Conservation (phyloP, 2,797 vertebrate genomes). For the Hippocampus kuda region DNA sequence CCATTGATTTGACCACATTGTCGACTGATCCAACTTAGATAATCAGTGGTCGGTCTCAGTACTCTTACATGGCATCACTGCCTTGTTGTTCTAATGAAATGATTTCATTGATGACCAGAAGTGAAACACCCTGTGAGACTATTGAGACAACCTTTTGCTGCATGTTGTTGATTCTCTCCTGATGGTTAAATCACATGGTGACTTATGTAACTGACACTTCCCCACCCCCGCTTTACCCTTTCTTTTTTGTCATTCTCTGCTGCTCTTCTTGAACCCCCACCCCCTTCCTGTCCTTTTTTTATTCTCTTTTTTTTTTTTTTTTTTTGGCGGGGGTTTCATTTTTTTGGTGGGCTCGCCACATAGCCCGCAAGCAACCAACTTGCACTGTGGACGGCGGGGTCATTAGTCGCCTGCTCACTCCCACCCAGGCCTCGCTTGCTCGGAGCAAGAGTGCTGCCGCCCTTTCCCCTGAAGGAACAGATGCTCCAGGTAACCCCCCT, state of each 20-base stretch:
- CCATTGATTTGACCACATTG: constrained; percentile 49
- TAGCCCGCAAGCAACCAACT: constrained; percentile 74
- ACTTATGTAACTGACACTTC: constrained; percentile 38
- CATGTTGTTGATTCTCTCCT: constrained; percentile 50
- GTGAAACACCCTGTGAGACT: constrained; percentile 32
- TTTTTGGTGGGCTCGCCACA: constrained; percentile 40
- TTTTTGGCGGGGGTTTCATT: constrained; percentile 34
- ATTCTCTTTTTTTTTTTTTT: constrained; percentile 29
- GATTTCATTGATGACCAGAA: constrained; percentile 19
- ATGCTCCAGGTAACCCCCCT: constrained; percentile 79
- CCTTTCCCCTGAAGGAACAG: constrained; percentile 78
- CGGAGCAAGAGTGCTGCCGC: constrained; percentile 86
- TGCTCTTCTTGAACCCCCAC: constrained; percentile 16
- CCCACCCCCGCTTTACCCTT: constrained; percentile 36
- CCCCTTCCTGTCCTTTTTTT: constrained; percentile 28
- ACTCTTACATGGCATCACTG: constrained; percentile 40
- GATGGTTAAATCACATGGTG: constrained; percentile 64
- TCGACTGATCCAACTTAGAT: constrained; percentile 26
- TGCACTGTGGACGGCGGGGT: constrained; percentile 77
- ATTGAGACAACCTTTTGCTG: constrained; percentile 44
- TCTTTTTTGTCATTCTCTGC: constrained; percentile 12
- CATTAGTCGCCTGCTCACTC: constrained; percentile 83
- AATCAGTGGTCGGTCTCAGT: constrained; percentile 39
- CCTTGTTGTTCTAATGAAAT: constrained; percentile 3
- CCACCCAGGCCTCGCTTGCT: constrained; percentile 89